Conservation (phyloP, 2,113 vertebrate species). For the Solea solea region DNA sequence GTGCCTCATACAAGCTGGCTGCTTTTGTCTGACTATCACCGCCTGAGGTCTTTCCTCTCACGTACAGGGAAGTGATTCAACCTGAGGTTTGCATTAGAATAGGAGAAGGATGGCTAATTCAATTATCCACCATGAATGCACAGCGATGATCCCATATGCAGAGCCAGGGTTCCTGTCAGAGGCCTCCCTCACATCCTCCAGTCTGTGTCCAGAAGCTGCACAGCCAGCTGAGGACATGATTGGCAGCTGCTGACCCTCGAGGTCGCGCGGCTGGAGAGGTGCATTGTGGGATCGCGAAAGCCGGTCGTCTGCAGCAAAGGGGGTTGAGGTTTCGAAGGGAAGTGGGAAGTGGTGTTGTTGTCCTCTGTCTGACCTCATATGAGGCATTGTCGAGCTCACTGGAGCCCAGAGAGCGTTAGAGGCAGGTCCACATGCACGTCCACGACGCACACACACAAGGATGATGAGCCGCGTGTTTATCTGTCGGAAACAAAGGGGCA, state of each 20-base stretch:
- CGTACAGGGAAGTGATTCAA: slow-evolving; percentile 76
- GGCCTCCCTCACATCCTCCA: slow-evolving; percentile 76
- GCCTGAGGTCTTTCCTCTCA: slow-evolving; percentile 77
- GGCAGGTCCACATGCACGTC: slow-evolving; percentile 35
- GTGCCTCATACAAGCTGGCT: slow-evolving; percentile 42
- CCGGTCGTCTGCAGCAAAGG: slow-evolving; percentile 40
- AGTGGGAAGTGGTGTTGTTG: slow-evolving; percentile 70
- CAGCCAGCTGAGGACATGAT: slow-evolving; percentile 78
- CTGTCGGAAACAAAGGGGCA: slow-evolving; percentile 13
- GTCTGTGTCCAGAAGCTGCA: slow-evolving; percentile 72
- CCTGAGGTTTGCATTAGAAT: slow-evolving; percentile 85
- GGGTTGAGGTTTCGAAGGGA: slow-evolving; percentile 45
- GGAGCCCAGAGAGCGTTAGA: slow-evolving; percentile 49
- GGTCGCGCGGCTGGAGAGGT: slow-evolving; percentile 76
- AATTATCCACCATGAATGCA: slow-evolving; percentile 85
- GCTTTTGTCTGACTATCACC: slow-evolving; percentile 58
- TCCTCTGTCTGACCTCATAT: slow-evolving; percentile 76
- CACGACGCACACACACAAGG: slow-evolving; percentile 26
- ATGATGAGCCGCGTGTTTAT: slow-evolving; percentile 22
- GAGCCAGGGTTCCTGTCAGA: slow-evolving; percentile 74
- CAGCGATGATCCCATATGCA: slow-evolving; percentile 83
- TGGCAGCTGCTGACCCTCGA: slow-evolving; percentile 80
- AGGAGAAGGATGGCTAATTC: slow-evolving; percentile 83
- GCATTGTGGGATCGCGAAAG: slow-evolving; percentile 76
- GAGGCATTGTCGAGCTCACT: slow-evolving; percentile 48